phyloP scores from a whole-genome alignment of 2,888 invertebrate genomes.

The Lissonota sp. region DNA sequence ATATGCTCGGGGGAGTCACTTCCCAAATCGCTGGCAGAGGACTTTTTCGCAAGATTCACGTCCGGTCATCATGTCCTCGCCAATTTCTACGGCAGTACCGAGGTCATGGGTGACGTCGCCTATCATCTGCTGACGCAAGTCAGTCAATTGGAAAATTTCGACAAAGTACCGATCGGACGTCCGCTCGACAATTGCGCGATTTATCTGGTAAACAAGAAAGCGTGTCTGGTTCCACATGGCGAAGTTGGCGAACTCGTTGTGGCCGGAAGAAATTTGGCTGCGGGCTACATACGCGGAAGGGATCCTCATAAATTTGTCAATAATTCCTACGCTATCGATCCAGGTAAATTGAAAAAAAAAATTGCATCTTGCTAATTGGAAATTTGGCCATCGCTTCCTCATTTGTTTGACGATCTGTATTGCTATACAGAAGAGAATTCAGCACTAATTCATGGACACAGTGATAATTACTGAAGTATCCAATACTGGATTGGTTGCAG shows the following conservation, averaged over 20 bases:
- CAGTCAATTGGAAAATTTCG: slow-evolving; percentile 86
- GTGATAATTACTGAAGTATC: too few species aligned
- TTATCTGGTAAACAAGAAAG: slow-evolving; percentile 91
- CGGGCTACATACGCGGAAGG: slow-evolving; percentile 91
- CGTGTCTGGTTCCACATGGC: slow-evolving; percentile 89
- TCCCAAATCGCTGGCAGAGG: slow-evolving; percentile 88
- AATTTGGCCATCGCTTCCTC: too few species aligned
- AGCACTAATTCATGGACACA: too few species aligned
- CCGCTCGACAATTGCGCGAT: slow-evolving; percentile 93
- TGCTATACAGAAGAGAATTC: too few species aligned
- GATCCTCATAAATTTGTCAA: slow-evolving; percentile 90
- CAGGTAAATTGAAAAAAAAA: slow-evolving; percentile 81
- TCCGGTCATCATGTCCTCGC: slow-evolving; percentile 88
- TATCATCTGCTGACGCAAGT: slow-evolving; percentile 88
- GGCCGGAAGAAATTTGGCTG: slow-evolving; percentile 91
- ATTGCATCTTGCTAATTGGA: neutral
- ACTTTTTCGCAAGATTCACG: slow-evolving; percentile 92
- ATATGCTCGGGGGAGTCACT: slow-evolving; percentile 95
- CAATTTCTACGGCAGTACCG: slow-evolving; percentile 96
- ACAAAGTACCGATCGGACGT: slow-evolving; percentile 92
- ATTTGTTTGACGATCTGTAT: too few species aligned
- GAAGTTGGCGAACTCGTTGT: slow-evolving; percentile 93
- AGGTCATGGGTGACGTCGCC: slow-evolving; percentile 96
- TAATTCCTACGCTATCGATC: slow-evolving; percentile 89
- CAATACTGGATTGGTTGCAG: neutral